Base-by-base conservation (phyloP, 2,888 invertebrate genomes). In the Augochlorella aurata region DNA sequence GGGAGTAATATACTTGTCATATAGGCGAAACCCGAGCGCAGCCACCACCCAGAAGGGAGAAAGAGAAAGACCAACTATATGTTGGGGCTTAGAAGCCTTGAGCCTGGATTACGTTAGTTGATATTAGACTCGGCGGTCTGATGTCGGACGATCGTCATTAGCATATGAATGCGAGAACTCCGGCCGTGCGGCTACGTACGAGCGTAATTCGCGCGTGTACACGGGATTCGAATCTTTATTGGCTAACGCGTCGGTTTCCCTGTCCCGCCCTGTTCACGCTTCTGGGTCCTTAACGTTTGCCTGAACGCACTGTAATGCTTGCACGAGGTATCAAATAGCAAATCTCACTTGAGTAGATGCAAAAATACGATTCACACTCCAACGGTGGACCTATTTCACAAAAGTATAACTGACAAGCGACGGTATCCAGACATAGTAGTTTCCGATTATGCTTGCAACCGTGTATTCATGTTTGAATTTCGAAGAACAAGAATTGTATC, bases 1-100 rank as follows among this genome's bases (percentile, higher is more conserved):
- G 87, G 89, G 84, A 88, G 92, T 93, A 93, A 93, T 93, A 93
- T 93, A 93, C 93, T 93, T 93, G 93, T 93, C 93, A 93, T 93
- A 93, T 88, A 89, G 89, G 86, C 88, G 83, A 88, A 87, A 87
- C 85, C 85, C 85, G 72, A 80, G 75, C 75, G 77, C 84, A 82
- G 88, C 76, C 85, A 84, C 81, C 79, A 69, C 72, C 73, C 73
- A 68, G 14, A 82, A 69, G 75, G 65, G 72, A 71, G 47, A 74
- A 52, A 61, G 77, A 77, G 77, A 74, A 70, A 81, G 68, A n/a
- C 47, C 21, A 49, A 54, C 9, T 79, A 68, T 69, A 65, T 79
- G 82, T 83, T 50, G 74, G 79, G 85, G 86, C 82, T 87, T 86
- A 88, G 84, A 80, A 87, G 82, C 88, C 77, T 79, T 84, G 83